Evolutionary conservation across 2,113 vertebrate genomes (phyloP), one percentile per base, ranked within the genome.

Genomic region (Aix galericulata): DNA sequence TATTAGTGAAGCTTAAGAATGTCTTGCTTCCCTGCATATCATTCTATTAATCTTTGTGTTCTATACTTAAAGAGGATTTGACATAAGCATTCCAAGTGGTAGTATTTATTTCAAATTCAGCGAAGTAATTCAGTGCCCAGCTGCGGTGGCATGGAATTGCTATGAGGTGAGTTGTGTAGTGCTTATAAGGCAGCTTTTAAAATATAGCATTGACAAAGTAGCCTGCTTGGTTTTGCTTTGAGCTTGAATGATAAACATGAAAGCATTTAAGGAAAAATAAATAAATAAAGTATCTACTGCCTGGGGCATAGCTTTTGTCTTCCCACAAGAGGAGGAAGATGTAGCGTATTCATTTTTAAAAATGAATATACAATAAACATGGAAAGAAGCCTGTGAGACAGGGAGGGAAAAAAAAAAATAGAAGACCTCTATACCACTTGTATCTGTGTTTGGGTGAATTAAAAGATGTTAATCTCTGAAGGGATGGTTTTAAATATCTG

Each of bases 401-500:
- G 56, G 50, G 69, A 40, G 52, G 66, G 69, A 40, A 94, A 91
- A 50, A 68, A 93, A 94, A 68, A 93, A 94, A 36, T 1, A 7
- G 69, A 67, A 46, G 46, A 17, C 14, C 75, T 80, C 44, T 88
- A 0, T 62, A 27, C 29, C 34, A 14, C 36, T 67, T 68, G 25
- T 66, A 20, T 60, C 64, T 86, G 40, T 60, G 59, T 68, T 38
- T 74, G 66, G 68, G 60, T 91, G 76, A 81, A 53, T 78, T 71
- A 67, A 75, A 82, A 91, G 72, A 91, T 92, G 29, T 29, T 92
- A 38, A 77, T 91, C 76, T 72, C 64, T 80, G 40, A 74, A 82
- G 53, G 46, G 29, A 81, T n/a, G 29, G 12, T 29, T 50, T 95
- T 73, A 55, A 59, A 4, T 94, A 20, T 46, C 18, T 85, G 5